Evolutionary conservation across 2,797 vertebrate genomes (phyloP), one percentile per base, ranked within the genome.

Genomic region (Karalla daura): DNA sequence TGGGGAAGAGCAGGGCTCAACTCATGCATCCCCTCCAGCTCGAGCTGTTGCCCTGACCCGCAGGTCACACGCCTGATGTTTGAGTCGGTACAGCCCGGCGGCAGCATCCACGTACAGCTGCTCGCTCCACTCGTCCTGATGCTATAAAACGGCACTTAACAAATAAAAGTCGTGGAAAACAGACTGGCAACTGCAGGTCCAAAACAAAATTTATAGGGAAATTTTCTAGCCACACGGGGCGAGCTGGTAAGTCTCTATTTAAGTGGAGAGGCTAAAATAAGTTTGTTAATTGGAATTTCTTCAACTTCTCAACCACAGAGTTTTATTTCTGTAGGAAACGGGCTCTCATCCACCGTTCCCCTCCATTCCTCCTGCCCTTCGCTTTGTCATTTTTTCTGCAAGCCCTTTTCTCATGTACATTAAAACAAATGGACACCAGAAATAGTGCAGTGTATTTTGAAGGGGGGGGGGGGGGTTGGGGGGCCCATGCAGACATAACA

Each of bases 401-500:
- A n/a, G 21, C 4, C 23, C 33, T 63, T 72, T 73, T 69, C 37
- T 61, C 62, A 65, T 80, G 70, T 80, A 72, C 61, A 68, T 84
- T 79, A 36, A 89, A 86, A 84, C 28, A 24, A 76, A 75, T 52
- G 55, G 43, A 20, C 56, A 50, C 71, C 85, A 84, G 73, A 76
- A 90, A 89, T 91, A 91, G 90, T 23, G 71, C 50, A 30, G 70
- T 27, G 63, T 61, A 75, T 81, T 28, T 10, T 35, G 33, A 12
- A 4, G 11, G 33, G 11, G 69, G 30, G 58, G 64, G 75, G 78
- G 33, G 11, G 33, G 11, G 9, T 37, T 73, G 53, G 27, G 56
- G 63, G 32, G 50, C 51, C 32, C n/a, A n/a, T 54, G 81, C 54
- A 93, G 90, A 91, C 90, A 91, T 74, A 91, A 90, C 89, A 92